Evolutionary conservation across 2,797 vertebrate species (phyloP).

Genomic region (Mycteria americana): DNA sequence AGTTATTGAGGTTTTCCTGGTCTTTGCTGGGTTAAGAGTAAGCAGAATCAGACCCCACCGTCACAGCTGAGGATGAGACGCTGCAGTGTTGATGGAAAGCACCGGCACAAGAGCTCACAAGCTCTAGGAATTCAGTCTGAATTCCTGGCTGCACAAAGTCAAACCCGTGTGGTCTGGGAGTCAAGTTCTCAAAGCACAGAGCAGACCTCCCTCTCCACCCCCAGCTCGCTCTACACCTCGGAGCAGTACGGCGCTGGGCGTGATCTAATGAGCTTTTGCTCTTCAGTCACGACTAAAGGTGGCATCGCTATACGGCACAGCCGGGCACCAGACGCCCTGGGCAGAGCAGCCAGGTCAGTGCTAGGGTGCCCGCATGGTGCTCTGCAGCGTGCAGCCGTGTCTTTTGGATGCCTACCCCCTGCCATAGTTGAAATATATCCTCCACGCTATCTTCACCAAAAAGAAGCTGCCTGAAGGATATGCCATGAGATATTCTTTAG

Average conservation of each 20-base stretch:
- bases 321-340: background rate
- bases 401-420: too few relatives aligned
- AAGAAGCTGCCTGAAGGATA: background rate
- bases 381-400: rapidly evolving
- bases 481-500: background rate
- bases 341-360: rapidly evolving
- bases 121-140: background rate
- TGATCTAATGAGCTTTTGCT: background rate
- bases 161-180: background rate
- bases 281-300: background rate
- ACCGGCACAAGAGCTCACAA: background rate
- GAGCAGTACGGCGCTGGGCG: rapidly evolving
- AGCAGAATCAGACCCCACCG: background rate
- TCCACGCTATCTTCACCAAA: too few relatives aligned
- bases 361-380: rapidly evolving
- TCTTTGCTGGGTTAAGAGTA: background rate
- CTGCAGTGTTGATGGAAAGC: background rate
- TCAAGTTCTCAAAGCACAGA: background rate
- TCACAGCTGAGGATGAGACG: background rate
- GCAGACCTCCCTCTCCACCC: background rate
- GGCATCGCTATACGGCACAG: rapidly evolving
- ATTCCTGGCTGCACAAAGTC: background rate
- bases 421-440: too few relatives aligned
- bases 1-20: background rate
- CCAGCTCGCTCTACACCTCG: background rate